A percentile compares a stretch with the other conserved stretches of the same genome.
Conservation (phyloP, 2,113 vertebrate species). For the Centropus bengalensis region DNA sequence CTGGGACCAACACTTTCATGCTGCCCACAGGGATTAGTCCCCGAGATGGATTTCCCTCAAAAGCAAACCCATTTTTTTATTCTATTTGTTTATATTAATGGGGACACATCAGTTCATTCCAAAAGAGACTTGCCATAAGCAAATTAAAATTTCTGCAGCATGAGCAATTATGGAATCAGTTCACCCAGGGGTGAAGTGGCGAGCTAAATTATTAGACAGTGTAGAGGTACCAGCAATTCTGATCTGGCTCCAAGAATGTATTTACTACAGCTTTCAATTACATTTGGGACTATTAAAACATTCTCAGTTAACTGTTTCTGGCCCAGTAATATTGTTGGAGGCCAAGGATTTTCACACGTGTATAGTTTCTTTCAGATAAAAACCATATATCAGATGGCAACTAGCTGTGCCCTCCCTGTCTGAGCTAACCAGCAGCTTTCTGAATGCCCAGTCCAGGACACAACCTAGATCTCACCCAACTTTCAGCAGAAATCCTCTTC, state of each 20-base stretch:
- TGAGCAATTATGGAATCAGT: not conserved
- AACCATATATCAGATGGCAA: not conserved
- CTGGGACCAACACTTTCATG: not conserved
- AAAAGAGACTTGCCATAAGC: not conserved
- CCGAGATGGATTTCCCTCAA: not conserved
- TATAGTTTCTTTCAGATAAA: not conserved
- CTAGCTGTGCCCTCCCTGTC: not conserved
- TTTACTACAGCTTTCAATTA: not conserved
- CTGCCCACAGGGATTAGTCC: not conserved
- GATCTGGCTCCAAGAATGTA: not conserved
- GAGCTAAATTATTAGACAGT: not conserved
- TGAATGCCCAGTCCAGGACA: not conserved
- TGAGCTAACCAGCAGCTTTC: not conserved
- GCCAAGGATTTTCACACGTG: not conserved
- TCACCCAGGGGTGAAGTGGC: not conserved
- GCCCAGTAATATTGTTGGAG: not conserved
- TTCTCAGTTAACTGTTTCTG: not conserved
- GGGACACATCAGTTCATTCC: not conserved
- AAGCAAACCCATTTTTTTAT: not conserved
- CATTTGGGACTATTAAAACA: not conserved
- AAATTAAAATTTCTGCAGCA: conserved; percentile 4
- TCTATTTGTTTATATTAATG: not conserved
- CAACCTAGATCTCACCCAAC: not conserved
- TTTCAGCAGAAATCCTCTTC: not conserved
- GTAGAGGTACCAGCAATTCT: not conserved